These are phyloP conservation scores for Nothoprocta pentlandii DNA, from an alignment of 2,113 vertebrate species.

Conservation along the genomic window DNA sequence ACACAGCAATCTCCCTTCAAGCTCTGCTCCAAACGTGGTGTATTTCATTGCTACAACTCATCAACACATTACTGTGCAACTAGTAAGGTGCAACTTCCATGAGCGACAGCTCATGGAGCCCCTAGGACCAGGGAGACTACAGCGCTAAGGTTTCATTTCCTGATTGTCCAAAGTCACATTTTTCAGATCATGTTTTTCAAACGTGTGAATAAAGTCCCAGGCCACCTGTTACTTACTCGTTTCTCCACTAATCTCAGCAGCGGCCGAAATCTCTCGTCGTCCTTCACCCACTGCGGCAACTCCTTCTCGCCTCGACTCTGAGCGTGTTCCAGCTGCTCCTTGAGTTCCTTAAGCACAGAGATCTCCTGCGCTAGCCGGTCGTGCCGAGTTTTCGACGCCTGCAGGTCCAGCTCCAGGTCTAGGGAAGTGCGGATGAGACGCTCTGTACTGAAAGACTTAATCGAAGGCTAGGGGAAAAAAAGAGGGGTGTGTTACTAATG, in stretches of 20 bases:
- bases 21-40: background rate
- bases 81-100: background rate
- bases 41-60: background rate
- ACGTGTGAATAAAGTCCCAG: background rate
- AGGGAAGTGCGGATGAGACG: conserved; percentile 90
- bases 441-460: conserved; percentile 82
- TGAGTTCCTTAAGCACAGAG: conserved; percentile 88
- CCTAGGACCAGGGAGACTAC: accelerated
- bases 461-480: conserved; percentile 76
- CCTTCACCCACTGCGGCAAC: conserved; percentile 87
- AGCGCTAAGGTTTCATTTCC: background rate
- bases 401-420: conserved; percentile 95
- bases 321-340: conserved; percentile 90
- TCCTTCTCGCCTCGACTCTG: conserved; percentile 87
- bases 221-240: conserved; percentile 79
- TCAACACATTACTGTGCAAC: no score
- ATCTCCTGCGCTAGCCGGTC: conserved; percentile 91
- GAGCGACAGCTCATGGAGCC: background rate
- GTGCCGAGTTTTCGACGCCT: conserved; percentile 92
- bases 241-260: conserved; percentile 91
- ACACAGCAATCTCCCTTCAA: background rate
- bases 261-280: conserved; percentile 91
- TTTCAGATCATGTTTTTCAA: background rate
- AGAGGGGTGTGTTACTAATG: background rate
- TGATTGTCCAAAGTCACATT: background rate